These are phyloP conservation scores for Thumatha senex DNA, from an alignment of 2,888 invertebrate genomes.

Conservation along the genomic window DNA sequence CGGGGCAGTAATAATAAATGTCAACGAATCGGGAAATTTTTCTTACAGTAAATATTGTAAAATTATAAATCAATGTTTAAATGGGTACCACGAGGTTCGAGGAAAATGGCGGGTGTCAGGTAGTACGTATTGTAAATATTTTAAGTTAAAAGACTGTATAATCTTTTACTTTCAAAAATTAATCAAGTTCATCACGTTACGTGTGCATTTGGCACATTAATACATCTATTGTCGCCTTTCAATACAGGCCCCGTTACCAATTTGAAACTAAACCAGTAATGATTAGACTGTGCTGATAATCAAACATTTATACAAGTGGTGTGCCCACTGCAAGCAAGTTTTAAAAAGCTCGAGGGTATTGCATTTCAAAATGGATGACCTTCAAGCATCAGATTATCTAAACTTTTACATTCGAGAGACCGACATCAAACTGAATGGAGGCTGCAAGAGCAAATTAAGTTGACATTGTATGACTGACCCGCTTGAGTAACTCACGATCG, in stretches of 20 bases:
- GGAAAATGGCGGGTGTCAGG: no score
- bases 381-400: conserved; percentile 69
- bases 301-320: conserved; percentile 28
- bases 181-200: no score
- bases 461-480: conserved; percentile 53
- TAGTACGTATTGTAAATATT: no score
- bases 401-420: conserved; percentile 67
- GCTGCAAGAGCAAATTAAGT: conserved; percentile 55
- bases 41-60: no score
- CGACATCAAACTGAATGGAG: conserved; percentile 55
- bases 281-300: conserved; percentile 21
- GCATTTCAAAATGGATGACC: conserved; percentile 67
- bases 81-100: no score
- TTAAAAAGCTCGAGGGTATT: conserved; percentile 63
- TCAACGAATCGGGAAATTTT: no score
- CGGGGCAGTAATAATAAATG: no score
- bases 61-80: no score
- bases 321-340: conserved; percentile 34
- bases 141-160: no score
- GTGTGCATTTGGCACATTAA: neutral
- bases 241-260: neutral
- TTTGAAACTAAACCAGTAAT: conserved; percentile 3
- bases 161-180: no score
- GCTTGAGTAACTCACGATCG: conserved; percentile 47
- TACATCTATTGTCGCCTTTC: neutral